Percentiles rank a stretch among this genome's conserved stretches.
Evolutionary conservation across 2,797 vertebrate species (phyloP).

Genomic region (Gephyroberyx darwinii): DNA sequence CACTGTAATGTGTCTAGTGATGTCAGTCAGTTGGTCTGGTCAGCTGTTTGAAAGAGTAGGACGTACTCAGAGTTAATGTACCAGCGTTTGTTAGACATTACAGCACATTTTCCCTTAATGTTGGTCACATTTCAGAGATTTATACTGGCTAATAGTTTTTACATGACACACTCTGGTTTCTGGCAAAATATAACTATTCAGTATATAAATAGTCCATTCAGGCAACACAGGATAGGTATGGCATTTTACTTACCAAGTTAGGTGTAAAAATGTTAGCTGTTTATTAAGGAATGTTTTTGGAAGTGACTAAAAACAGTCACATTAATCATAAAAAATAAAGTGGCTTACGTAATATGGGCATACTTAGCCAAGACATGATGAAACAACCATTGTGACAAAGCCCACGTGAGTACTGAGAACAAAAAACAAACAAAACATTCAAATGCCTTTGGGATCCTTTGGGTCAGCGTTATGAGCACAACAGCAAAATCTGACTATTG

Average conservation of each 20-base stretch:
- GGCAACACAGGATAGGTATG: neutral
- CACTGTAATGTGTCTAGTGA: neutral
- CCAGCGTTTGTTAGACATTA: slow-evolving; percentile 24
- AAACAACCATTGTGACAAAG: slow-evolving; percentile 18
- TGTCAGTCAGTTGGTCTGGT: neutral
- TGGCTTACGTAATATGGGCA: slow-evolving; percentile 5
- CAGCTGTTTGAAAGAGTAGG: neutral
- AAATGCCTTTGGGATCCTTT: slow-evolving; percentile 52
- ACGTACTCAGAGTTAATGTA: slow-evolving; percentile 11
- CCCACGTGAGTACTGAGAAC: slow-evolving; percentile 6
- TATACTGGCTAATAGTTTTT: slow-evolving; percentile 18
- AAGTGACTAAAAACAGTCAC: neutral
- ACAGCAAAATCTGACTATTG: slow-evolving; percentile 15
- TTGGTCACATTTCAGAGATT: slow-evolving; percentile 21
- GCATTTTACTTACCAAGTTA: neutral
- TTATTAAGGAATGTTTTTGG: slow-evolving; percentile 52
- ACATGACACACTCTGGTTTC: neutral
- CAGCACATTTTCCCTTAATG: neutral
- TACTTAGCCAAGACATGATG: slow-evolving; percentile 11
- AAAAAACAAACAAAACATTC: slow-evolving; percentile 45
- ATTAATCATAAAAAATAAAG: slow-evolving; percentile 36
- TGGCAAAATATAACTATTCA: neutral
- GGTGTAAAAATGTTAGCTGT: slow-evolving; percentile 55
- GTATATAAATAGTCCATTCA: neutral
- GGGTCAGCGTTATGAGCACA: slow-evolving; percentile 26